Evolutionary conservation across 2,113 vertebrate genomes (phyloP).

Genomic region (Cebus imitator): DNA sequence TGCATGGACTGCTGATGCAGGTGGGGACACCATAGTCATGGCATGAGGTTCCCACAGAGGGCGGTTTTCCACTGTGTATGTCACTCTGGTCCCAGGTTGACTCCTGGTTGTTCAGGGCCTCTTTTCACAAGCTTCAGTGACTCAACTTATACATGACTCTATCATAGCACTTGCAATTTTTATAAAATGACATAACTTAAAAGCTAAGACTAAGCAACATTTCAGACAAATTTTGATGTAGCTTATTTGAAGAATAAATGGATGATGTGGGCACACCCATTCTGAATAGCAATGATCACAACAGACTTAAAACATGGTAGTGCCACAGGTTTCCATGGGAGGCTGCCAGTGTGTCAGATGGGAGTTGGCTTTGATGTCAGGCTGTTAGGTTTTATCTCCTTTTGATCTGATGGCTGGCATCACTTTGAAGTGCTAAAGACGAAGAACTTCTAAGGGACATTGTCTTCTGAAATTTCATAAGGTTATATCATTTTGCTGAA

Average conservation of each 20-base stretch:
- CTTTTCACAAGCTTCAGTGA: background rate
- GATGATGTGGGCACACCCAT: rapidly evolving
- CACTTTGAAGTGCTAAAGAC: background rate
- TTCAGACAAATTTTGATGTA: background rate
- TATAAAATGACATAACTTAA: background rate
- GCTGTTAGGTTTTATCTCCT: background rate
- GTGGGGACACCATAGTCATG: background rate
- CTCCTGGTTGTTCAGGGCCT: no score
- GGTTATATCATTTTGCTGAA: background rate
- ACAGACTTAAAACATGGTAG: rapidly evolving
- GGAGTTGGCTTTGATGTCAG: background rate
- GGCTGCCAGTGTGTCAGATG: background rate
- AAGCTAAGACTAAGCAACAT: background rate
- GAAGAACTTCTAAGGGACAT: background rate
- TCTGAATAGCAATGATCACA: rapidly evolving
- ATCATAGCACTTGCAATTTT: background rate
- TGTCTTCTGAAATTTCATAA: background rate
- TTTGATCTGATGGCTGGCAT: background rate
- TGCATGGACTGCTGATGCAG: background rate
- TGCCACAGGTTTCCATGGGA: background rate
- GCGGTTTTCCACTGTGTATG: rapidly evolving
- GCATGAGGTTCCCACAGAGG: rapidly evolving
- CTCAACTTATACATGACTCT: background rate
- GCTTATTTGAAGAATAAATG: background rate
- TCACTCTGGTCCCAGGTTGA: background rate